Conservation (phyloP, 2,797 vertebrate species). For the Artibeus jamaicensis region DNA sequence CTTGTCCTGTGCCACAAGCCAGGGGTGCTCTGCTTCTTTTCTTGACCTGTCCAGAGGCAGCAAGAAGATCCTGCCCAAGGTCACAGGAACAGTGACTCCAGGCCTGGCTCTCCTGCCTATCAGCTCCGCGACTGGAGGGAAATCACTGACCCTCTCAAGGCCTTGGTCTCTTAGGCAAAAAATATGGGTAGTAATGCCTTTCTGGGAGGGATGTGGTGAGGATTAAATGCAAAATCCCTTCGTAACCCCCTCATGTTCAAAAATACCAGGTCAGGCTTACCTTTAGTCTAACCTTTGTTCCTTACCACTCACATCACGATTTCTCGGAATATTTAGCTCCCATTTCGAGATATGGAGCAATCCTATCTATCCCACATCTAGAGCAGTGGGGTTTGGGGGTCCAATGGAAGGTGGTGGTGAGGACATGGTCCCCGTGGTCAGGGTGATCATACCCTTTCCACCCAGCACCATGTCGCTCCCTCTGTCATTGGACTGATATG, state of each 20-base stretch:
- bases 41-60: not conserved
- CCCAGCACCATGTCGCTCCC: fast-evolving
- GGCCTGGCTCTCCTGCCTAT: not conserved
- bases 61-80: not conserved
- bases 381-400: not conserved
- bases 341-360: not conserved
- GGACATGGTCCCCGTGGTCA: fast-evolving
- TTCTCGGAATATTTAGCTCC: not conserved
- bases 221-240: not conserved
- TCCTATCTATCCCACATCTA: not conserved
- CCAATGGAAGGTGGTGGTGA: not conserved
- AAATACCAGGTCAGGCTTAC: not conserved
- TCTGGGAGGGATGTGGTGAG: not conserved
- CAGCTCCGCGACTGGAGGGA: not conserved
- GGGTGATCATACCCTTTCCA: fast-evolving
- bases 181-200: fast-evolving
- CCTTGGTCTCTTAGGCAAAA: not conserved
- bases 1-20: too few relatives aligned
- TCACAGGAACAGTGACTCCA: not conserved
- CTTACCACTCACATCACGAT: not conserved
- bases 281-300: not conserved
- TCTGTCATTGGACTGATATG: not conserved
- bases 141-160: not conserved
- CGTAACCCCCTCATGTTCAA: fast-evolving
- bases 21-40: not conserved